A percentile compares a stretch with the other conserved stretches of the same genome.
These are phyloP conservation scores for Todus mexicanus DNA, from an alignment of 2,797 vertebrate species.

Conservation along the genomic window DNA sequence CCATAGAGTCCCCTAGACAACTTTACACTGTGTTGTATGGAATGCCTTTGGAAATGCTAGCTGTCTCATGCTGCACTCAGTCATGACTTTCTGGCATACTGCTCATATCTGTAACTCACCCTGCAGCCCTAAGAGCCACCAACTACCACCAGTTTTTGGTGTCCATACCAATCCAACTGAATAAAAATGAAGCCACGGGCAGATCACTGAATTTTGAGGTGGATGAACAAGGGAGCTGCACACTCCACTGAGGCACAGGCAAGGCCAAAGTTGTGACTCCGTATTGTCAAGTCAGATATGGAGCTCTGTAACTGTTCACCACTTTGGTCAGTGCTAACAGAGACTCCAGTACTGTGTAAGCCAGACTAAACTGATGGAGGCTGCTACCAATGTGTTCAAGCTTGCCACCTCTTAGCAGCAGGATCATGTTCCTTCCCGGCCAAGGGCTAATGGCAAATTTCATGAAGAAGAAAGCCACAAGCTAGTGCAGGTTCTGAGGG, in stretches of 20 bases:
- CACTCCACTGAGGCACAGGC: neutral
- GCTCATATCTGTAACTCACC: neutral
- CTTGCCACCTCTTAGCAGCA: neutral
- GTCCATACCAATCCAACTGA: neutral
- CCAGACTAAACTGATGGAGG: neutral
- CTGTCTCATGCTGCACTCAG: neutral
- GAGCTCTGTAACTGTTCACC: neutral
- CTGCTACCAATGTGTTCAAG: neutral
- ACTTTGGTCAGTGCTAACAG: neutral
- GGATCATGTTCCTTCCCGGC: neutral
- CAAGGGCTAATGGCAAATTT: neutral
- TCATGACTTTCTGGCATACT: neutral
- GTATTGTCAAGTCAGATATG: neutral
- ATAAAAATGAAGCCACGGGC: neutral
- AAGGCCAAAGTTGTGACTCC: neutral
- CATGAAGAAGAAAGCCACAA: neutral
- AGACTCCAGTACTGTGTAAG: neutral
- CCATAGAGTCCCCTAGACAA: neutral
- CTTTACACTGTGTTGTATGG: neutral
- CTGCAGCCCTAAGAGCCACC: neutral
- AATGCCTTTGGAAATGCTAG: neutral
- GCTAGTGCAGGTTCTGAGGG: neutral
- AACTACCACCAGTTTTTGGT: neutral
- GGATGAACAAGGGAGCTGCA: neutral
- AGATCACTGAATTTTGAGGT: neutral